Base-by-base conservation (phyloP, 1,140 invertebrate genomes). In the Heliconius hermathena region DNA sequence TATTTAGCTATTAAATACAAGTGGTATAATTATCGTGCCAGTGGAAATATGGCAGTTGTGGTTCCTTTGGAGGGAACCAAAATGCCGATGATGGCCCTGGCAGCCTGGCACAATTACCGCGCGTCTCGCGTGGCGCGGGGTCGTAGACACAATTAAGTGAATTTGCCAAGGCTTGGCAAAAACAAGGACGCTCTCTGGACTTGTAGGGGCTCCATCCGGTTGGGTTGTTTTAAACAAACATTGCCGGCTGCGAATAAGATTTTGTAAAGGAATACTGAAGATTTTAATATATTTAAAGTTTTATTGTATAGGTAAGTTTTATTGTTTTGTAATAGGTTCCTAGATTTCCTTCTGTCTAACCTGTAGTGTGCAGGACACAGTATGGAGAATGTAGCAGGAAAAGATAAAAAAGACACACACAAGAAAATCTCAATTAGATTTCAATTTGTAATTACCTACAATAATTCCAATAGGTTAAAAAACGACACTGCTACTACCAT, bases 111-210 rank as follows among this genome's bases (percentile, higher is more conserved):
- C 85, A 89, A 89, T 91, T 89, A 89, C 83, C 76, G 86, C 89
- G 87, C 60, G 86, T 79, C 85, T 83, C 71, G 84, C 89, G 87
- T 81, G 83, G 84, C 84, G 75, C 78, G 84, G 87, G 88, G 85
- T 88, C 85, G 87, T 87, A 89, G 90, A 89, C 90, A 88, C 86
- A 90, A 93, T 93, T 92, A 92, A 90, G 60, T 89, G 87, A 92
- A 93, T 92, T 92, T 87, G 89, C 87, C 87, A 82, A 70, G 52
- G 66, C 74, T 79, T 57, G 60, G 83, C 87, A 91, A 93, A 93
- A 93, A 93, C 89, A 72, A 81, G 79, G 75, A 78, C 78, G 80
- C 60, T 81, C 71, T 76, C 74, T 81, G 75, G 75, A 72, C 54
- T 73, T 54, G 74, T 81, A 73, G 38, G 54, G 72, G 8, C 71